Evolutionary conservation across 2,888 invertebrate species (phyloP).

Genomic region (Orthosia incerta): DNA sequence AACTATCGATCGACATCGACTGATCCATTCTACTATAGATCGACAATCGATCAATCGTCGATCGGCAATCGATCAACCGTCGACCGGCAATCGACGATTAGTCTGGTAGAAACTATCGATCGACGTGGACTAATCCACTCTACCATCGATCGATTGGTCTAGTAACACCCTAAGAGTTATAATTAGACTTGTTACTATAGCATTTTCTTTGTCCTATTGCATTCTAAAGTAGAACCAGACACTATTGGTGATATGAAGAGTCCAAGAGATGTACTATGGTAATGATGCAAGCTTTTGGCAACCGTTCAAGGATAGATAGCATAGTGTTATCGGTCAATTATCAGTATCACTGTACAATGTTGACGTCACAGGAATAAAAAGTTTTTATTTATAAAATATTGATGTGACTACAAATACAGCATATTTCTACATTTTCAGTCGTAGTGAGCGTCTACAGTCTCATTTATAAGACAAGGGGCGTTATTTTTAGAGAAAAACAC

Average conservation of each 20-base stretch:
- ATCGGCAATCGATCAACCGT: no score
- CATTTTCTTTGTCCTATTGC: neutral
- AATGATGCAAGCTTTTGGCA: constrained; percentile 71
- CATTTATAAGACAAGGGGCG: no score
- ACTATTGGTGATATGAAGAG: neutral
- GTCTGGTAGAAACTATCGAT: no score
- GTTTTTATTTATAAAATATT: neutral
- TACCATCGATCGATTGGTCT: no score
- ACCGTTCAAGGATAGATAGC: constrained; percentile 66
- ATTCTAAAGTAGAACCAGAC: neutral
- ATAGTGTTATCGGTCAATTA: constrained; percentile 74
- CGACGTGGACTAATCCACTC: no score
- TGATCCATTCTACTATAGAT: no score
- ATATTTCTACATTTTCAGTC: no score
- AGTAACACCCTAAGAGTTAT: no score
- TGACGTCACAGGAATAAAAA: constrained; percentile 16
- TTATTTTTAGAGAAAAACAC: neutral
- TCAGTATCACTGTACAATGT: constrained; percentile 50
- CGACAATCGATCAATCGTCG: no score
- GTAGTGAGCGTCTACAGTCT: no score
- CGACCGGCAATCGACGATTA: no score
- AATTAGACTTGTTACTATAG: neutral
- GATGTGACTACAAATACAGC: neutral
- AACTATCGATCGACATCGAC: no score
- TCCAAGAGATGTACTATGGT: constrained; percentile 17